Base-by-base conservation (phyloP, 2,888 invertebrate genomes). In the Lysandra bellargus region DNA sequence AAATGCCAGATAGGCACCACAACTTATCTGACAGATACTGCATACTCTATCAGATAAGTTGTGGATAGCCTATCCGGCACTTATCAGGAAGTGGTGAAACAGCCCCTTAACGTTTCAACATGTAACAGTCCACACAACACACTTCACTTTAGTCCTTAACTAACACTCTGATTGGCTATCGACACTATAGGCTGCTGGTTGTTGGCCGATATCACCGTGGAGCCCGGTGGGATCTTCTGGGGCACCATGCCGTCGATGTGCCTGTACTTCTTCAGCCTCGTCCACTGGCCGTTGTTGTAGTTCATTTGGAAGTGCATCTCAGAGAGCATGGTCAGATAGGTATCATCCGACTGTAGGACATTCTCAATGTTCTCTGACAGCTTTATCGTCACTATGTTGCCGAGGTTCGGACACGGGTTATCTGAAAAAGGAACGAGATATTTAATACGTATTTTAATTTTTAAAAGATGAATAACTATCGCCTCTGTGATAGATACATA, bases 271-370 rank as follows among this genome's bases (percentile, higher is more conserved):
- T 98, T 98, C 85, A 99, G 87, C 3, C 94, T 95, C 88, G 99
- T 99, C 99, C 99, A 99, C 89, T 99, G 99, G 91, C 99, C 99
- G 79, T 98, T 99, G 88, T 98, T 98, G 93, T 99, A 99, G 93
- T 99, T 99, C 98, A 99, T 98, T 90, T 99, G 98, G 96, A 99
- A 99, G 92, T 98, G 98, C 83, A 98, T 99, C 91, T 99, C 99
- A 0, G 98, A 98, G 78, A 98, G 92, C 97, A 98, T 97, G 0
- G 96, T 96, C 37, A 95, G 93, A 85, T 97, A 96, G 0, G 97
- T 96, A 83, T 98, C 98, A 89, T 99, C 98, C 0, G 97, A 95
- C 87, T 98, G 98, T 14, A 96, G 95, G 0, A 99, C 97, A 84
- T 97, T 97, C 90, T 99, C 99, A 85, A 96, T 97, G 88, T 97